Evolutionary conservation across 92 coral and sea anemone genomes (phyloP).

Genomic region (Virgularia gustaviana): DNA sequence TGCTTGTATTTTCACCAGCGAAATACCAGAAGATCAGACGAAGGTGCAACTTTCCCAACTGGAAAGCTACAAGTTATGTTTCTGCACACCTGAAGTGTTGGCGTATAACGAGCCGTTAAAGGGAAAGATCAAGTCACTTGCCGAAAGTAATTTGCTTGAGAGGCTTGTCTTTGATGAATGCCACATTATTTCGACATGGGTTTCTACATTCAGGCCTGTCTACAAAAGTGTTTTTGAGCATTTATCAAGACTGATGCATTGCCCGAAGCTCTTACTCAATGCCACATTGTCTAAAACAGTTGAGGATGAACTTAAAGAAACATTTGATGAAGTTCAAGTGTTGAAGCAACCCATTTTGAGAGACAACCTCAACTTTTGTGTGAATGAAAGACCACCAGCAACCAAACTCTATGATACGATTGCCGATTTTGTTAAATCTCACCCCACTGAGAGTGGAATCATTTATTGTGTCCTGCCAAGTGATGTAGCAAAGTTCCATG

Average conservation of each 20-base stretch:
- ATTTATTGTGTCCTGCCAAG: conserved; percentile 39
- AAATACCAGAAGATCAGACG: not conserved
- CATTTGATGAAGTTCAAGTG: not conserved
- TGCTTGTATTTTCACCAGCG: conserved; percentile 31
- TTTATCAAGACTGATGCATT: not conserved
- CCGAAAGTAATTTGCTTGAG: too few species aligned
- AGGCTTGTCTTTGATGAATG: conserved; percentile 22
- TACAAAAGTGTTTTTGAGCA: conserved; percentile 3
- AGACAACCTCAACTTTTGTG: conserved; percentile 31
- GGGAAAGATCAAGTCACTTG: too few species aligned
- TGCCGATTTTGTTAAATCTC: conserved; percentile 8
- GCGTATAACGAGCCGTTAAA: too few species aligned
- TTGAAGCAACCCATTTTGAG: conserved; percentile 18
- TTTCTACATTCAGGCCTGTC: not conserved
- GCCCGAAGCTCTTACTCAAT: conserved; percentile 19
- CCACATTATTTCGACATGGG: conserved; percentile 28
- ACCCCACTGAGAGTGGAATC: conserved; percentile 5
- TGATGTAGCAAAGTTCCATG: conserved; percentile 33
- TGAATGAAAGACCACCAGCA: conserved; percentile 16
- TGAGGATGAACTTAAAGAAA: too few species aligned
- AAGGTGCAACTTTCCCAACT: not conserved
- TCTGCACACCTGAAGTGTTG: conserved; percentile 39
- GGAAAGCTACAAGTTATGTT: too few species aligned
- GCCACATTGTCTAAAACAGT: too few species aligned
- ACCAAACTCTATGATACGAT: conserved; percentile 4